phyloP scores from a whole-genome alignment of 2,797 vertebrate species.

The Poecile montanus region DNA sequence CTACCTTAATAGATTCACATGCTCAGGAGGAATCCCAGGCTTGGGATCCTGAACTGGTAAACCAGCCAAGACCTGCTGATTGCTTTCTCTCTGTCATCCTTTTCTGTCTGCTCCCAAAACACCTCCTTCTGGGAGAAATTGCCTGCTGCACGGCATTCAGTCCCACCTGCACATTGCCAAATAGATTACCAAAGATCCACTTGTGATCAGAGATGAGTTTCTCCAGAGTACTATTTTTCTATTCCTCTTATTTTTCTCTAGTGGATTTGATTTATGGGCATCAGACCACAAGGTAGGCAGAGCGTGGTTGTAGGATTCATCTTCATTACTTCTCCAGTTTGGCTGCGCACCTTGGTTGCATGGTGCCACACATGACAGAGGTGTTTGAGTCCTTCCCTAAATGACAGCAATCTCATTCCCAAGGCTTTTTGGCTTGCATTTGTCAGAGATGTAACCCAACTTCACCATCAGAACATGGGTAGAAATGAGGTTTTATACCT shows the following conservation, averaged over 20 bases:
- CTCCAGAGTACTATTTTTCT: neutral
- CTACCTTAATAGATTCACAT: neutral
- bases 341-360: neutral
- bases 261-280: neutral
- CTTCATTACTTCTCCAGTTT: neutral
- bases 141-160: neutral
- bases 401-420: neutral
- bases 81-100: neutral
- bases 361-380: neutral
- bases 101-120: neutral
- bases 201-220: neutral
- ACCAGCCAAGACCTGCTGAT: neutral
- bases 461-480: neutral
- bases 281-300: neutral
- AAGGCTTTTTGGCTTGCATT: neutral
- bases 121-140: neutral
- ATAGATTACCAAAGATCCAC: neutral
- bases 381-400: neutral
- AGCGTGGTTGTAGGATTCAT: neutral
- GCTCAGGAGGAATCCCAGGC: neutral
- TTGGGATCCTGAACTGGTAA: neutral
- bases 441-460: neutral
- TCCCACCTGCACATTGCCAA: neutral
- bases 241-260: neutral
- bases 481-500: neutral